A percentile compares a stretch with the other conserved stretches of the same genome.
Evolutionary conservation across 2,888 invertebrate species (phyloP).

Genomic region (Dinocampus coccinellae): DNA sequence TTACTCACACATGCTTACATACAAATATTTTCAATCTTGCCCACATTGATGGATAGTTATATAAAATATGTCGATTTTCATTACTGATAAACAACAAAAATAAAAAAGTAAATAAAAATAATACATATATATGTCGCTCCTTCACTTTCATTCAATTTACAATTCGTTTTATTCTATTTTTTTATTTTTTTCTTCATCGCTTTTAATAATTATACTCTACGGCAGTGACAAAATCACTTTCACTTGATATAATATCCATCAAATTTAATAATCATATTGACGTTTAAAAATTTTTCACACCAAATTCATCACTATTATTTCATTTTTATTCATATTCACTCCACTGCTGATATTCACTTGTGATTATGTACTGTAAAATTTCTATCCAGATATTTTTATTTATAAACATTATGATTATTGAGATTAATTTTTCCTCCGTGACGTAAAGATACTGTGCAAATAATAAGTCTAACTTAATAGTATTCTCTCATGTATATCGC

Average conservation of each 20-base stretch:
- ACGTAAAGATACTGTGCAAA: neutral
- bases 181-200: neutral
- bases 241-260: neutral
- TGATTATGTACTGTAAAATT: too few species aligned
- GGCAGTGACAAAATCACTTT: constrained; percentile 26
- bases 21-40: neutral
- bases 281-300: too few species aligned
- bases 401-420: neutral
- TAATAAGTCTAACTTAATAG: neutral
- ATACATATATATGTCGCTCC: neutral
- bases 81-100: neutral
- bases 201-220: neutral
- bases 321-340: too few species aligned
- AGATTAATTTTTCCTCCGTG: neutral
- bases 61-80: constrained; percentile 22
- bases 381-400: too few species aligned
- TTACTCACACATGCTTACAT: too few species aligned
- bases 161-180: neutral
- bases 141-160: neutral
- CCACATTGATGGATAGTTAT: neutral
- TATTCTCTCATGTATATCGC: neutral
- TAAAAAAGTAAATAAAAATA: neutral
- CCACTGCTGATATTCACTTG: too few species aligned
- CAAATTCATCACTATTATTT: too few species aligned
- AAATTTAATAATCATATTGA: too few species aligned